These are phyloP conservation scores for Ahaetulla prasina DNA, from an alignment of 2,113 vertebrate genomes.

Conservation along the genomic window DNA sequence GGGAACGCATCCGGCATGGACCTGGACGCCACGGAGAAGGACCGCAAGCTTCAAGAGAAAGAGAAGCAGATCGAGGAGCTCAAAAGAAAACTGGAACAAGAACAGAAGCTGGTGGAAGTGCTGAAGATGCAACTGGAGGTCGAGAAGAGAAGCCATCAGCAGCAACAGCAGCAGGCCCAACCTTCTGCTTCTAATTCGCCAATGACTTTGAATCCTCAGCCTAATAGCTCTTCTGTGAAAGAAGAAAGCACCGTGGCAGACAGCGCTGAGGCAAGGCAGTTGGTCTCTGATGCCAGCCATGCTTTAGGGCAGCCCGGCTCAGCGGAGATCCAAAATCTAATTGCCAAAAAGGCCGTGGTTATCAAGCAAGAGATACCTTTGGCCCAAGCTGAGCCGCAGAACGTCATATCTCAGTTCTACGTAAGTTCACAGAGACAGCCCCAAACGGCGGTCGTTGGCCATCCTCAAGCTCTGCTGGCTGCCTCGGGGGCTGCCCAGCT, in stretches of 20 bases:
- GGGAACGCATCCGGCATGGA: constrained; percentile 63
- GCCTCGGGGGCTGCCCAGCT: constrained; percentile 76
- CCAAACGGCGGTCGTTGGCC: constrained; percentile 70
- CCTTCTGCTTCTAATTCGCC: constrained; percentile 1
- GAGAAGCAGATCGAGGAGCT: constrained; percentile 94
- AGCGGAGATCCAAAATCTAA: constrained; percentile 56
- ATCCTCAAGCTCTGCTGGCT: constrained; percentile 80
- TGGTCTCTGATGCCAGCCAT: constrained; percentile 43
- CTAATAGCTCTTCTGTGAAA: constrained; percentile 51
- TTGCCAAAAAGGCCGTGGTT: constrained; percentile 72
- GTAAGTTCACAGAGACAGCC: constrained; percentile 79
- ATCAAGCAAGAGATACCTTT: constrained; percentile 76
- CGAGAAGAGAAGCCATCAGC: constrained; percentile 77
- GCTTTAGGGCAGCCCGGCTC: constrained; percentile 53
- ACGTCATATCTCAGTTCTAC: constrained; percentile 76
- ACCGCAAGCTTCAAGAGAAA: constrained; percentile 91
- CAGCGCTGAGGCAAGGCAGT: constrained; percentile 67
- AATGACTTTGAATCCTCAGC: constrained; percentile 56
- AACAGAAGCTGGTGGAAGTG: constrained; percentile 92
- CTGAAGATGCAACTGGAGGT: constrained; percentile 96
- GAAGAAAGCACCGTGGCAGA: constrained; percentile 63
- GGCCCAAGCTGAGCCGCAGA: constrained; percentile 66
- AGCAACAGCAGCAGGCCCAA: constrained; percentile 49
- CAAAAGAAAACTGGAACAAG: constrained; percentile 92
- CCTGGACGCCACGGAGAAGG: constrained; percentile 75